phyloP scores from a whole-genome alignment of 2,888 invertebrate species.

The Polymixis flavicincta region DNA sequence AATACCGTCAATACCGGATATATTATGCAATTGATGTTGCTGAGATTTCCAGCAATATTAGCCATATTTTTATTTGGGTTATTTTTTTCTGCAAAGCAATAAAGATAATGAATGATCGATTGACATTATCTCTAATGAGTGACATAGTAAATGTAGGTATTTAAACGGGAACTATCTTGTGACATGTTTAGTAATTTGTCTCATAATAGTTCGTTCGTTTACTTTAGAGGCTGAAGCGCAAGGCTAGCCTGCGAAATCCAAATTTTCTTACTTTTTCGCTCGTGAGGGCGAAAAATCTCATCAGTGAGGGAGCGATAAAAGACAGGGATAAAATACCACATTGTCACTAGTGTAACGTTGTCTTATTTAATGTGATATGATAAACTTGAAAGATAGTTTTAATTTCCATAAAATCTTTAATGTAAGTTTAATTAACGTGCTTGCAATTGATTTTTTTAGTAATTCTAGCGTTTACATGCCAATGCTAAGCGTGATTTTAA shows the following conservation, averaged over 20 bases:
- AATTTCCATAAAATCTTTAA: not conserved
- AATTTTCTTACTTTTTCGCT: too few species aligned
- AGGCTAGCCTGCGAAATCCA: too few species aligned
- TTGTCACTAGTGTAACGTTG: too few species aligned
- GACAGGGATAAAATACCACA: not conserved
- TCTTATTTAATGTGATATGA: not conserved
- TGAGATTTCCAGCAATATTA: conserved; percentile 27
- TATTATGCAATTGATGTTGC: conserved; percentile 3
- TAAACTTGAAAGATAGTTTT: too few species aligned
- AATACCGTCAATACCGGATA: not conserved
- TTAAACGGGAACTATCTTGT: conserved; percentile 11
- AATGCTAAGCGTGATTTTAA: not conserved
- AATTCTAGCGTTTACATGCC: too few species aligned
- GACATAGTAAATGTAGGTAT: not conserved
- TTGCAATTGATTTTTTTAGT: too few species aligned
- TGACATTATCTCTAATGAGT: conserved; percentile 29
- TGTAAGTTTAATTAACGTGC: not conserved
- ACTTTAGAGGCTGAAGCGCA: not conserved
- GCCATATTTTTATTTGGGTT: conserved; percentile 13
- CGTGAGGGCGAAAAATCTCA: not conserved
- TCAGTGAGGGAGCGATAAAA: too few species aligned
- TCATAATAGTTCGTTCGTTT: conserved; percentile 4
- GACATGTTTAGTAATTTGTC: not conserved
- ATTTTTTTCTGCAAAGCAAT: conserved; percentile 33
- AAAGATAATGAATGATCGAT: conserved; percentile 50